These are phyloP conservation scores for Halotydeus destructor DNA, from an alignment of 1,140 invertebrate genomes.

Conservation along the genomic window DNA sequence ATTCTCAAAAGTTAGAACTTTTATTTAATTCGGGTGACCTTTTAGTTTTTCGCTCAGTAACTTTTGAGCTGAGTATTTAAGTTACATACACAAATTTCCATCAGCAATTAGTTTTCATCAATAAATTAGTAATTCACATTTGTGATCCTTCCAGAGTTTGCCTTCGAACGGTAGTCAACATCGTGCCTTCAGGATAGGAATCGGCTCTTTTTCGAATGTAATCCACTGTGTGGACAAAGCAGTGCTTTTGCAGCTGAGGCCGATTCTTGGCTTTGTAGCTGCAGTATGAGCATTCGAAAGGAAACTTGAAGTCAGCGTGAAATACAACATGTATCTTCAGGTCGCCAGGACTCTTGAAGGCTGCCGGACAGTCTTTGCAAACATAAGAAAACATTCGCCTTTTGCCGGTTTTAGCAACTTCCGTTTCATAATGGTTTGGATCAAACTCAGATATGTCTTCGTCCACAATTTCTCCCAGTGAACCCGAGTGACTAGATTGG, in stretches of 20 bases:
- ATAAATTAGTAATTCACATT: too few species aligned
- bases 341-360: constrained; percentile 16
- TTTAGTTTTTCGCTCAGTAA: too few species aligned
- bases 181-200: constrained; percentile 13
- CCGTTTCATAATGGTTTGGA: too few species aligned
- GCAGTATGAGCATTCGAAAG: constrained; percentile 17
- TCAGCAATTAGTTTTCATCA: too few species aligned
- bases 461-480: too few species aligned
- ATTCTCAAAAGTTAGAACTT: too few species aligned
- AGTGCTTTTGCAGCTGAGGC: constrained; percentile 37
- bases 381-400: constrained; percentile 15
- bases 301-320: constrained; percentile 14
- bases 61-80: too few species aligned
- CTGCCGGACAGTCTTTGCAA: constrained; percentile 17
- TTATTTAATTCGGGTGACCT: too few species aligned
- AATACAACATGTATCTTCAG: constrained; percentile 15
- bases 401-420: constrained; percentile 3
- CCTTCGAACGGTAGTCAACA: constrained; percentile 6
- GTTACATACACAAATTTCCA: too few species aligned
- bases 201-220: constrained; percentile 40
- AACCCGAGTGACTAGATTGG: too few species aligned
- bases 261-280: constrained; percentile 17
- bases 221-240: constrained; percentile 51
- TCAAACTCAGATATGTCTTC: too few species aligned
- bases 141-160: too few species aligned